phyloP scores from a whole-genome alignment of 2,888 invertebrate genomes.

The Tinea trinotella region DNA sequence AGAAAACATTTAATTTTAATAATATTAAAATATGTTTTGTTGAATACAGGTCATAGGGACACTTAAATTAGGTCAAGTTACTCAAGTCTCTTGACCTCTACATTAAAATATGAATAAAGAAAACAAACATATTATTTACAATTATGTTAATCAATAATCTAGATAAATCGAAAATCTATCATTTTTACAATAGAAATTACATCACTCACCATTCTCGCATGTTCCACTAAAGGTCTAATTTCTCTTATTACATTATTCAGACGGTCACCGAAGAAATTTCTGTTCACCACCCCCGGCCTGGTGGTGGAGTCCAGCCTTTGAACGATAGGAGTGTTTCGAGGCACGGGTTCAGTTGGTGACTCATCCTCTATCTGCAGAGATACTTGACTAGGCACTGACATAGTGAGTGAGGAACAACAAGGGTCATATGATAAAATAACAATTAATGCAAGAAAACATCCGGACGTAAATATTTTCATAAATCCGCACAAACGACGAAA shows the following conservation, averaged over 20 bases:
- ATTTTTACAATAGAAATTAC: too few species aligned
- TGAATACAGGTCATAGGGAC: too few species aligned
- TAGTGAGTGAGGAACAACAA: conserved; percentile 24
- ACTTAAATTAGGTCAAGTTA: too few species aligned
- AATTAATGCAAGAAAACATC: neutral
- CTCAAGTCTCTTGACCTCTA: too few species aligned
- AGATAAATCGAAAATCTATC: too few species aligned
- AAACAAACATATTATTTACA: too few species aligned
- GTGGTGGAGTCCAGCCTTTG: conserved; percentile 48
- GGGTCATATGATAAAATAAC: neutral
- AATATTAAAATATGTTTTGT: too few species aligned
- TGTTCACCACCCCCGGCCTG: conserved; percentile 40
- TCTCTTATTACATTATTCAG: conserved; percentile 70
- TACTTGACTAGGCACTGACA: conserved; percentile 60
- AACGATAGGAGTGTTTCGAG: conserved; percentile 35
- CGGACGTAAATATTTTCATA: conserved; percentile 9
- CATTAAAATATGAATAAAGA: too few species aligned
- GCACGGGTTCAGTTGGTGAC: conserved; percentile 38
- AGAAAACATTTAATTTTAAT: too few species aligned
- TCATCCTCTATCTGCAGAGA: conserved; percentile 57
- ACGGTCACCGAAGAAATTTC: conserved; percentile 53
- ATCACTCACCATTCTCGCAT: conserved; percentile 70
- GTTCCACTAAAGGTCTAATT: conserved; percentile 77
- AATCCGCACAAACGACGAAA: neutral
- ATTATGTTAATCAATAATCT: too few species aligned